Percentiles rank a stretch among this genome's conserved stretches.
phyloP scores from a whole-genome alignment of 2,797 vertebrate species.

The Notolepis coatsorum region DNA sequence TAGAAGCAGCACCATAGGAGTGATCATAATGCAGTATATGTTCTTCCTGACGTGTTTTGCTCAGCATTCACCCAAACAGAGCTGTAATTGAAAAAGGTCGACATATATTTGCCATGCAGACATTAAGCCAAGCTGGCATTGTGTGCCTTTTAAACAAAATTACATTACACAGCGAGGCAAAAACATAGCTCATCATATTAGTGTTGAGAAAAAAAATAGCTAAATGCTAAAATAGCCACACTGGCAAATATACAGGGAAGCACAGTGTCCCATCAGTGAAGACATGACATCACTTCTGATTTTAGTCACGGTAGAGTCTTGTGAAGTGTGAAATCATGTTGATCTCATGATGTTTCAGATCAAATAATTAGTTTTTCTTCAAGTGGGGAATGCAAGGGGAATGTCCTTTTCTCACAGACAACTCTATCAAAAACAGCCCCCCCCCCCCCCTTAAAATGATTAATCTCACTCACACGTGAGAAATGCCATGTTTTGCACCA shows the following conservation, averaged over 20 bases:
- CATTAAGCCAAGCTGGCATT: not conserved
- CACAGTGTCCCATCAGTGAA: constrained; percentile 57
- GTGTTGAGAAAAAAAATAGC: not conserved
- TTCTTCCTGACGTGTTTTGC: no score
- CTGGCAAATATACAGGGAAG: not conserved
- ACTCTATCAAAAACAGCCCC: not conserved
- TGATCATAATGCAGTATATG: no score
- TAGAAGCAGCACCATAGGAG: no score
- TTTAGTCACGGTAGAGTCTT: constrained; percentile 36
- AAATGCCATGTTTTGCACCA: constrained; percentile 10
- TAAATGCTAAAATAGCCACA: not conserved
- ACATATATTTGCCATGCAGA: not conserved
- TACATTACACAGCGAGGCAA: not conserved
- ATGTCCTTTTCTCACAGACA: not conserved
- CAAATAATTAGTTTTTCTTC: constrained; percentile 1
- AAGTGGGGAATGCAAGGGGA: not conserved
- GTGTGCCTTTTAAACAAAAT: not conserved
- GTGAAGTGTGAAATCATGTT: constrained; percentile 26
- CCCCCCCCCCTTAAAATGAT: constrained; percentile 7
- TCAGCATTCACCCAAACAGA: not conserved
- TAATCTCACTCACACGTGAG: not conserved
- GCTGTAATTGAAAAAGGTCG: no score
- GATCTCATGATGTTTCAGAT: constrained; percentile 1
- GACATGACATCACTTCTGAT: constrained; percentile 53
- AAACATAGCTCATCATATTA: not conserved